Evolutionary conservation across 1,140 invertebrate species (phyloP).

Genomic region (Pygmarrhopalites habei): DNA sequence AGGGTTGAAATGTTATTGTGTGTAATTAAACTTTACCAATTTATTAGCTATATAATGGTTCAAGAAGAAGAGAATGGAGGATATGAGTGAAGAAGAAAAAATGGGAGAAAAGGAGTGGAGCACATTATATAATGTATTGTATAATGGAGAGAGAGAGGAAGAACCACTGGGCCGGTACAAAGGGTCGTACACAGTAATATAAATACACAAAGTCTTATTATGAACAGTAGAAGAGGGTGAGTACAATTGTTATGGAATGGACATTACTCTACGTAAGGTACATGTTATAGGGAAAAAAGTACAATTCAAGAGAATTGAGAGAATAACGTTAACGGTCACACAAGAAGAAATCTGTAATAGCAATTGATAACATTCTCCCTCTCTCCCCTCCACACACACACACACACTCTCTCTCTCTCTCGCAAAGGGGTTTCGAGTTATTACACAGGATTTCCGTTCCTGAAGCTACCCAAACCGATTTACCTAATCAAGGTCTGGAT

Average conservation of each 20-base stretch:
- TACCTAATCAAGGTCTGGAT: slow-evolving; percentile 39
- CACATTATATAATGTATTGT: slow-evolving; percentile 10
- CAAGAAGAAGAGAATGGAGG: neutral
- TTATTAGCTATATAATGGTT: slow-evolving; percentile 1
- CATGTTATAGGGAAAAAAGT: neutral
- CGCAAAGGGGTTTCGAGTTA: slow-evolving; percentile 24
- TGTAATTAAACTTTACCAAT: too few species aligned
- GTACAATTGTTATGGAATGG: too few species aligned
- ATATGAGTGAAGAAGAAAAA: neutral
- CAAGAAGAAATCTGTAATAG: slow-evolving; percentile 35
- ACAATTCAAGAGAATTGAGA: slow-evolving; percentile 8
- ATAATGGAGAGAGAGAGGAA: neutral
- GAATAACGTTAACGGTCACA: slow-evolving; percentile 31
- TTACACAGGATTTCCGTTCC: slow-evolving; percentile 40
- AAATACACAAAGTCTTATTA: too few species aligned
- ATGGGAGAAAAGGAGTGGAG: too few species aligned
- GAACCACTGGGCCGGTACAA: neutral
- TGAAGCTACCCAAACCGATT: slow-evolving; percentile 34
- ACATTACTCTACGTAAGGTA: neutral
- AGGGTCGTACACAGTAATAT: neutral
- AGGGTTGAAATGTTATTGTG: too few species aligned
- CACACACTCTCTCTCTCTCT: neutral
- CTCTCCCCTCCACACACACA: slow-evolving; percentile 3
- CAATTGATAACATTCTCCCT: slow-evolving; percentile 29
- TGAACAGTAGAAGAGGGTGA: too few species aligned